Percentiles rank a stretch among this genome's conserved stretches.
Evolutionary conservation across 2,797 vertebrate species (phyloP).

Genomic region (Phrynocephalus vlangalii): DNA sequence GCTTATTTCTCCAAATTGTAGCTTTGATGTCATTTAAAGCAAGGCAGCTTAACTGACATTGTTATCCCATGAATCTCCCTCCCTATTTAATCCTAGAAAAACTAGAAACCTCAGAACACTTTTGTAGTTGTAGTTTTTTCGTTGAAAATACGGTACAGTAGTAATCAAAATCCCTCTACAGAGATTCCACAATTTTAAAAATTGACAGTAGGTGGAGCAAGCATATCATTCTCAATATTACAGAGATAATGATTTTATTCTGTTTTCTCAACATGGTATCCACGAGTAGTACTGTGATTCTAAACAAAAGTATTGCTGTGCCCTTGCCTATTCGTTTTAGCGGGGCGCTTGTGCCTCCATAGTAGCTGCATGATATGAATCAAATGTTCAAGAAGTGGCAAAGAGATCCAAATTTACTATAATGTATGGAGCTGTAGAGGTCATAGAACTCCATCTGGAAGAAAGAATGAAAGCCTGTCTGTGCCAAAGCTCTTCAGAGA

Average conservation of each 20-base stretch:
- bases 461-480: background rate
- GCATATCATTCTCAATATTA: background rate
- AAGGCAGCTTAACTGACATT: background rate
- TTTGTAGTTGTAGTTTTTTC: background rate
- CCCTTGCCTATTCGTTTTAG: background rate
- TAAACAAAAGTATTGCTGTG: background rate
- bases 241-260: background rate
- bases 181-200: background rate
- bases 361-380: background rate
- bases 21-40: too few relatives aligned
- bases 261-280: rapidly evolving
- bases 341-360: background rate
- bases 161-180: background rate
- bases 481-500: background rate
- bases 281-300: background rate
- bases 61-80: background rate
- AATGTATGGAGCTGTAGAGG: background rate
- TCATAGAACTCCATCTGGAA: background rate
- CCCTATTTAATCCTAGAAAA: background rate
- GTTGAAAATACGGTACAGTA: background rate
- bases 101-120: background rate
- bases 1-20: too few relatives aligned
- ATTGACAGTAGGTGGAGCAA: constrained; percentile 66
- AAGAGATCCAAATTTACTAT: background rate
- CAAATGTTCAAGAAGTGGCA: background rate